Evolutionary conservation across 2,113 vertebrate genomes (phyloP), one percentile per base, ranked within the genome.

Genomic region (Pachycephala philippinensis): DNA sequence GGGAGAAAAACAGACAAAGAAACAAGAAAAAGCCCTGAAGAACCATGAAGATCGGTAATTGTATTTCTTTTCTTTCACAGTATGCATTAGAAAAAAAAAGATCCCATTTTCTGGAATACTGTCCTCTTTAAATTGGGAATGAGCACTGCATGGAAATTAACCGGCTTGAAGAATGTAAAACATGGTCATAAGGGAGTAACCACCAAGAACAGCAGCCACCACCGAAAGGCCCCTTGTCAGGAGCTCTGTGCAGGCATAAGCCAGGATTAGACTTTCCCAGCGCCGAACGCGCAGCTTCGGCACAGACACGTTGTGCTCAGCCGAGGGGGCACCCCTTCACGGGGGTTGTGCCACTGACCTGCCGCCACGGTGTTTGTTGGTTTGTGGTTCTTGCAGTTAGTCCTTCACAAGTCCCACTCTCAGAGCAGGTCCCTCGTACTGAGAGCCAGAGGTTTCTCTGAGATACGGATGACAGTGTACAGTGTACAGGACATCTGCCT

Each of bases 71-170:
- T 98, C 98, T 98, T 98, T 98, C 98, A 98, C 98, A 98, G 98
- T 98, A 98, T 98, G 98, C 98, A 98, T 98, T 98, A 98, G 98
- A 98, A 98, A 98, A 98, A 98, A 98, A 98, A 98, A 97, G 97
- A 97, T 97, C 97, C 97, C 98, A 97, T 98, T 98, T 97, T 98
- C 98, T 98, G 98, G 98, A 98, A 97, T 98, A 96, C 98, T 98
- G 96, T 97, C 97, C 98, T 98, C 97, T 98, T 98, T 98, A 98
- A 98, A 97, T 98, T 98, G 98, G 97, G 97, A 98, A 97, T 97
- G 98, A 97, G 97, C 98, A 97, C 98, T 98, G 97, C 98, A 97
- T 97, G 98, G 98, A 98, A 98, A 98, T 97, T 98, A 97, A 98
- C 98, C 95, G 96, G 97, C 97, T 95, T 19, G 98, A 98, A 98